Evolutionary conservation across 2,888 invertebrate species (phyloP).

Genomic region (Drosophila ezoana): DNA sequence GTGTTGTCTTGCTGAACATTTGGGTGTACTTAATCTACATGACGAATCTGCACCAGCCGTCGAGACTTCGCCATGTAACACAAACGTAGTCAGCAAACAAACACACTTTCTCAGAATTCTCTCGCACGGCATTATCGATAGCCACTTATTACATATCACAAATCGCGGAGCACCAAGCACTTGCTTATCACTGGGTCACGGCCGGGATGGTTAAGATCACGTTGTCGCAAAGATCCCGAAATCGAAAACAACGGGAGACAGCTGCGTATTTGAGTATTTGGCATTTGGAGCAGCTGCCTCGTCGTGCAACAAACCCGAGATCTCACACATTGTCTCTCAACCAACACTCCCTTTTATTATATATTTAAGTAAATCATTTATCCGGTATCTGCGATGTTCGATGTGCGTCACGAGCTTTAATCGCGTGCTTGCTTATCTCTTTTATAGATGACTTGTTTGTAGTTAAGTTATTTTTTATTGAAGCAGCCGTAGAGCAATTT

Average conservation of each 20-base stretch:
- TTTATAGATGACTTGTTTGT: constrained; percentile 58
- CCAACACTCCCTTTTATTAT: constrained; percentile 29
- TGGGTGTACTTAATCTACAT: constrained; percentile 64
- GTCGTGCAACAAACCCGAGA: constrained; percentile 85
- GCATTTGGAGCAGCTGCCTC: constrained; percentile 80
- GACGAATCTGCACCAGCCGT: constrained; percentile 15
- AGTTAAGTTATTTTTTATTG: constrained; percentile 35
- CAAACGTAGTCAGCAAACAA: constrained; percentile 81
- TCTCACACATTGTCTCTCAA: constrained; percentile 69
- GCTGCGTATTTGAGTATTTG: constrained; percentile 69
- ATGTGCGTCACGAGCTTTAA: constrained; percentile 69
- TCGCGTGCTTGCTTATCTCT: constrained; percentile 66
- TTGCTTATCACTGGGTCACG: constrained; percentile 41
- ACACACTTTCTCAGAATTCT: constrained; percentile 76
- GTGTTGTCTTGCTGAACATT: constrained; percentile 81
- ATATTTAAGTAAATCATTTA: constrained; percentile 25
- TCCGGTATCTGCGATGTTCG: constrained; percentile 37
- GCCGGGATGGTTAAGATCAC: constrained; percentile 32
- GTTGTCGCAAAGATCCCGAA: constrained; percentile 84
- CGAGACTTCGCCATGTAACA: constrained; percentile 53
- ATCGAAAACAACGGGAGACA: constrained; percentile 85
- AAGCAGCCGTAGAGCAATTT: constrained; percentile 53
- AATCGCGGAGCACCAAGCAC: constrained; percentile 17
- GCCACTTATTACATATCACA: constrained; percentile 27
- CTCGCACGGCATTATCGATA: constrained; percentile 10